Base-by-base conservation (phyloP, 2,113 vertebrate genomes). In the Rattus rattus region DNA sequence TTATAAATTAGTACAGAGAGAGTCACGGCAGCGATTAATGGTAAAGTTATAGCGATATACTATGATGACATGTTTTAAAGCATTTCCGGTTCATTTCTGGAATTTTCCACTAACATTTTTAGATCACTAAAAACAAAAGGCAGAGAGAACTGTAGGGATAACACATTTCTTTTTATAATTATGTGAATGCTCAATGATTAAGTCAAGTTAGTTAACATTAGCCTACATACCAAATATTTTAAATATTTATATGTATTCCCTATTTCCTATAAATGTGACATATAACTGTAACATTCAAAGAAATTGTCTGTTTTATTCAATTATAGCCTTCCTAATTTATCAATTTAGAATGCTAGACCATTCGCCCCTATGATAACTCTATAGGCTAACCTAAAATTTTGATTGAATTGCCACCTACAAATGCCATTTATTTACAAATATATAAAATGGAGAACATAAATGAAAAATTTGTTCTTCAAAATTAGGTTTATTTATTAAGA, bases 321-420 rank as follows among this genome's bases (percentile, higher is more conserved):
- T 84, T 88, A 84, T 28, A 92, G 10, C 72, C 28, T 92, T 76
- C 19, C 91, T 96, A 90, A 84, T 83, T 61, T 90, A 54, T 83
- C 90, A 88, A 28, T 84, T 94, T 96, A 95, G 65, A 97, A 86
- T 96, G 81, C 91, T 96, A 77, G 61, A 92, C 76, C 96, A 94
- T 75, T 81, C 95, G 36, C 2, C 1, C 76, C 33, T 94, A 63
- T 0, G 97, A 67, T 88, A 93, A 79, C 43, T 94, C 59, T 96
- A 86, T 24, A 88, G 26, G 76, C 63, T 90, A 52, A 87, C 67
- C 43, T 69, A 2, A 95, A 96, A 36, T 1, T 52, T 88, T 94
- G 65, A 95, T 30, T 19, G 69, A 97, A 92, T 33, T 96, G 56
- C 56, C 73, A 72, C 77, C 91, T 80, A 54, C 7, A 95, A 91